Conservation (phyloP, 2,797 vertebrate genomes). For the Tenualosa ilisha region DNA sequence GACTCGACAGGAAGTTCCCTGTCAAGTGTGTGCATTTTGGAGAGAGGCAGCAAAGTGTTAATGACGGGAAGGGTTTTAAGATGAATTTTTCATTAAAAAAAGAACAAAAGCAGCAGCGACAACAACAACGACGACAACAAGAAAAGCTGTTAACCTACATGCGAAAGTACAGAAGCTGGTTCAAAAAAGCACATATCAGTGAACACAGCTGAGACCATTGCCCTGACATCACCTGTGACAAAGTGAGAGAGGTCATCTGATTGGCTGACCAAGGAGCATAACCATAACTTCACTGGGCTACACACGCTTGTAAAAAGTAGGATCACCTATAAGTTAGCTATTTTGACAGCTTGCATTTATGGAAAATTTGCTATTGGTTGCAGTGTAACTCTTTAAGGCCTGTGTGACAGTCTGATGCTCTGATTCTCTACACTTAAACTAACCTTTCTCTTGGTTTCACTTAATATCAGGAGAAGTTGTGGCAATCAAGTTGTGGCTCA, state of each 20-base stretch:
- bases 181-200: slow-evolving; percentile 41
- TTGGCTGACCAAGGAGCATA: slow-evolving; percentile 2
- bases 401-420: no score
- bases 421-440: no score
- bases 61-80: background rate
- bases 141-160: slow-evolving; percentile 36
- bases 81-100: slow-evolving; percentile 9
- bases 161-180: slow-evolving; percentile 40
- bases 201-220: slow-evolving; percentile 46
- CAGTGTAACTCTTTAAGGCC: background rate
- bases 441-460: no score
- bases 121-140: background rate
- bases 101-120: slow-evolving; percentile 53
- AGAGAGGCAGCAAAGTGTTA: background rate
- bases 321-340: no score
- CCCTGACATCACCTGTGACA: slow-evolving; percentile 52
- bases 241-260: slow-evolving; percentile 25
- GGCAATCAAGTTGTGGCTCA: no score
- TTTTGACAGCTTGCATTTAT: background rate
- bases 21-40: background rate
- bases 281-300: slow-evolving; percentile 22
- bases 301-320: background rate
- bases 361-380: background rate
- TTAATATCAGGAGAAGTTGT: no score
- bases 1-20: background rate